Conservation (phyloP, 2,113 vertebrate species). For the Chloropsis cyanopogon region DNA sequence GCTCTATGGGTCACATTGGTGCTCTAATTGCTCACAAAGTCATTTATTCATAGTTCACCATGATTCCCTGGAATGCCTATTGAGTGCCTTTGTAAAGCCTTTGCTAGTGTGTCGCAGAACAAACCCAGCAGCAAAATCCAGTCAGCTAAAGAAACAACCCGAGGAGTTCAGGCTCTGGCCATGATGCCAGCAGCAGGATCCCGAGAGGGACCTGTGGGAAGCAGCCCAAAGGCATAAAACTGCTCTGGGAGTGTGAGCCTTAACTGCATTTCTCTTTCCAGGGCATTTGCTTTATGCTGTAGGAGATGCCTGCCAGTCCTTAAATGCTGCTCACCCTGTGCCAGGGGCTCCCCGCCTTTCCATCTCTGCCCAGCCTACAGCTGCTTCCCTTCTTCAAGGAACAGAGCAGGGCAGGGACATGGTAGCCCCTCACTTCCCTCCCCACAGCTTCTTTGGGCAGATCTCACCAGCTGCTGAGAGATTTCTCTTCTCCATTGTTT, state of each 20-base stretch:
- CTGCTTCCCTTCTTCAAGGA: not conserved
- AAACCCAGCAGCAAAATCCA: not conserved
- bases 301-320: not conserved
- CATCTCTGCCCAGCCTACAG: not conserved
- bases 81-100: not conserved
- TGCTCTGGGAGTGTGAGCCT: not conserved
- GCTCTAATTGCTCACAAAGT: not conserved
- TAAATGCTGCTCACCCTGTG: too few species aligned
- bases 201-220: rapidly evolving
- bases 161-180: not conserved
- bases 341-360: not conserved
- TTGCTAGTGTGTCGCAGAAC: not conserved
- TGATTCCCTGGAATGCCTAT: not conserved
- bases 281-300: not conserved
- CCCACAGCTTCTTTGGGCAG: not conserved
- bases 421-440: not conserved
- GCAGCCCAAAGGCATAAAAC: not conserved
- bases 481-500: not conserved
- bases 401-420: rapidly evolving
- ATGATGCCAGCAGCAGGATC: rapidly evolving
- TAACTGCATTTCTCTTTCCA: not conserved
- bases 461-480: not conserved
- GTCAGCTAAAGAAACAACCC: rapidly evolving
- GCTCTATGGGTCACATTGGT: not conserved
- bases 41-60: not conserved